Evolutionary conservation across 2,888 invertebrate species (phyloP).

Genomic region (Pediacus dermestoides): DNA sequence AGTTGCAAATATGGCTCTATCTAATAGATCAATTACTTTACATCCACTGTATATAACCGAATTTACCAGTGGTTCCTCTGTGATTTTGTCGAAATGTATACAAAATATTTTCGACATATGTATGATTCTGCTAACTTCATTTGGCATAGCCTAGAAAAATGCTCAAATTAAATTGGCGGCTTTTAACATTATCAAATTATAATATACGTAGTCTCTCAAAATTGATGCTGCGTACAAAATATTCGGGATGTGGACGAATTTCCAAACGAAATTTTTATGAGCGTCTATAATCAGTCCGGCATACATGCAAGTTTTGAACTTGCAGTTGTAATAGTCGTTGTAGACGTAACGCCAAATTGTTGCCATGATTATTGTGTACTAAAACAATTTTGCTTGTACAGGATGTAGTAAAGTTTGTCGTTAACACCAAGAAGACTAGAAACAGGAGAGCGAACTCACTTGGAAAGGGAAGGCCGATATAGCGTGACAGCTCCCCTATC

Average conservation of each 20-base stretch:
- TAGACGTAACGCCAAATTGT: constrained; percentile 44
- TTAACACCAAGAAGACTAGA: no score
- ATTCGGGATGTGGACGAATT: constrained; percentile 36
- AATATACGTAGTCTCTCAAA: constrained; percentile 38
- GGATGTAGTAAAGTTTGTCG: no score
- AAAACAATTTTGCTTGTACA: constrained; percentile 35
- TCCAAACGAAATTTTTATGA: constrained; percentile 32
- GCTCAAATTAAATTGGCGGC: neutral
- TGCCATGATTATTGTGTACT: constrained; percentile 37
- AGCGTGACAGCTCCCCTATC: no score
- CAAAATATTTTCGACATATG: constrained; percentile 39
- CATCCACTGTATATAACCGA: constrained; percentile 32
- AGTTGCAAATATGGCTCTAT: constrained; percentile 30
- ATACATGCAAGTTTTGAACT: constrained; percentile 37
- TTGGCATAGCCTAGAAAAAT: constrained; percentile 34
- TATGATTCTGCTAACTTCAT: constrained; percentile 36
- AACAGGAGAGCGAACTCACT: no score
- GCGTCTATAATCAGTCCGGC: constrained; percentile 39
- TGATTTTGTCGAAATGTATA: constrained; percentile 39
- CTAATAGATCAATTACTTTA: constrained; percentile 37
- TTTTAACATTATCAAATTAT: no score
- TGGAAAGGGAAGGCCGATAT: no score
- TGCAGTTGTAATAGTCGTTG: constrained; percentile 34
- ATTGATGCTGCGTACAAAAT: constrained; percentile 35
- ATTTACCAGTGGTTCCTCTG: constrained; percentile 31